Base-by-base conservation (phyloP, 2,888 invertebrate species). In the Pheosia tremula region DNA sequence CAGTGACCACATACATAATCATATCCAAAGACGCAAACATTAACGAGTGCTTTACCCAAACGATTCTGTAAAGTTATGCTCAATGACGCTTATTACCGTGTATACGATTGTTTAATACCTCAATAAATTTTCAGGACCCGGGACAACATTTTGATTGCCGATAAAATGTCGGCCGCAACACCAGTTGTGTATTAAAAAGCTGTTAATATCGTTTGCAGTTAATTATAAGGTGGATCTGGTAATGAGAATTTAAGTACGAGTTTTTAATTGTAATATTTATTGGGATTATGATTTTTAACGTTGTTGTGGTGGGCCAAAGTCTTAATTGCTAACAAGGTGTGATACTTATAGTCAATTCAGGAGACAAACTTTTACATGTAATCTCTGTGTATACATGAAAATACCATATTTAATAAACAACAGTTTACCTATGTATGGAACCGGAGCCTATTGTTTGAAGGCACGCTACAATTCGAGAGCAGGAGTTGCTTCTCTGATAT, bases 191-290 rank as follows among this genome's bases (percentile, higher is more conserved):
- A 83, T 88, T 85, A 86, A 86, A 86, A 79, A 68, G 82, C 77
- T 82, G 80, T 85, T 88, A 86, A 87, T 84, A 83, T 77, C 84
- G 86, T 89, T 88, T 84, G 82, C 85, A 82, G 83, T 81, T 85
- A 85, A 81, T 88, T 84, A 86, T 79, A 70, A 72, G 70, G 70
- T 58, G 5, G 8, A 64, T 49, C 49, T 49, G 49, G 52, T 54
- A 39, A 54, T 54, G 52, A 36, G 24, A 9, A 52, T 54, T 54
- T 38, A 11, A 38, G 38, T 38, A 38, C 38, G n/a, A 54, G 24
- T 3, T 8, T 9, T 24, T 50, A 50, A 50, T 50, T 24, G 5
- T 24, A 11, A 8, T 47, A 0, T 11, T 47, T n/a, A 47, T 47
- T 11, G 11, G 5, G 4, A n/a, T 47, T 9, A n/a, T 47, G 11